Conservation (phyloP, 2,797 vertebrate species). For the Botia almorhae region DNA sequence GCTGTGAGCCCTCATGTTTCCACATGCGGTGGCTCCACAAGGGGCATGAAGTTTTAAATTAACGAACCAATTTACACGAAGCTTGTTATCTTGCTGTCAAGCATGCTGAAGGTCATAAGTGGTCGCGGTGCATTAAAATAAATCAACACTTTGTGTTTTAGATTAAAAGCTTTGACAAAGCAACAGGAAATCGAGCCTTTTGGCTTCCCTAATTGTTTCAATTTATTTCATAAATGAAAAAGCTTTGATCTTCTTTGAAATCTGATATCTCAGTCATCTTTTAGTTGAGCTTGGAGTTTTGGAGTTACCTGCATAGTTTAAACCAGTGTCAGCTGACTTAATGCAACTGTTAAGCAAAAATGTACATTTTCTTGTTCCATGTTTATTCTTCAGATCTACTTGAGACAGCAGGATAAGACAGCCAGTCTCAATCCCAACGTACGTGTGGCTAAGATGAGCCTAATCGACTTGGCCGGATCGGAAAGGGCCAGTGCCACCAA, state of each 20-base stretch:
- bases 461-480: constrained; percentile 96
- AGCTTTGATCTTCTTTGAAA: constrained; percentile 6
- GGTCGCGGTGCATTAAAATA: neutral
- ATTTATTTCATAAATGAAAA: neutral
- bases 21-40: neutral
- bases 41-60: neutral
- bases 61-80: constrained; percentile 9
- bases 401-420: constrained; percentile 92
- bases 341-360: neutral
- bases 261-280: constrained; percentile 1
- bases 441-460: constrained; percentile 93
- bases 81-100: constrained; percentile 18
- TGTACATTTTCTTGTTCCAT: neutral
- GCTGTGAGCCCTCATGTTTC: neutral
- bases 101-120: neutral
- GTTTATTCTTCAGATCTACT: constrained; percentile 83
- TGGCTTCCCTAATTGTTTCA: neutral
- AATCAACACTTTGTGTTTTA: neutral
- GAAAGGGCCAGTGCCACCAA: constrained; percentile 89
- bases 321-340: neutral
- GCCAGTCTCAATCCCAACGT: constrained; percentile 90
- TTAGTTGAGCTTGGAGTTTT: constrained; percentile 7
- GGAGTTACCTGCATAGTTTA: neutral
- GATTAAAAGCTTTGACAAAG: constrained; percentile 14
- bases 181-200: constrained; percentile 16